Conservation (phyloP, 1,140 invertebrate genomes). For the Sitobion miscanthi region DNA sequence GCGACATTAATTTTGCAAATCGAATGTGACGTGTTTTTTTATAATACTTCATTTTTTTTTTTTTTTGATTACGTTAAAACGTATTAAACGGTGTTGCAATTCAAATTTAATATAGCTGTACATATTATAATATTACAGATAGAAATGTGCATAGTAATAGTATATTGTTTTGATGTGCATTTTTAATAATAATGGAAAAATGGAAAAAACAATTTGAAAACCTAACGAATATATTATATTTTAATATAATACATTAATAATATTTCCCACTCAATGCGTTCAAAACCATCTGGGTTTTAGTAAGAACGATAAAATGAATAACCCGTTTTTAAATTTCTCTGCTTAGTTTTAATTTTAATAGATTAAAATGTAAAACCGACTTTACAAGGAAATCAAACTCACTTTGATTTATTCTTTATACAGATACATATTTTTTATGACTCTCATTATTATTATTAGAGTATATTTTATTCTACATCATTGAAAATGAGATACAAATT, state of each 20-base stretch:
- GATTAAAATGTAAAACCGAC: background rate
- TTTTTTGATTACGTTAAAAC: background rate
- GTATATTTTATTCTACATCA: background rate
- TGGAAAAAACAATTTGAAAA: background rate
- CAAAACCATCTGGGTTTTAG: background rate
- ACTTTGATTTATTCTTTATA: background rate
- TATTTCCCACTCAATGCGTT: background rate
- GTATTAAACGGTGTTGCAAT: background rate
- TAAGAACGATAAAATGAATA: background rate
- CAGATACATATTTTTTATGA: background rate
- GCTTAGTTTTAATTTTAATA: background rate
- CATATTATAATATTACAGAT: background rate
- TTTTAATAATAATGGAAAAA: background rate
- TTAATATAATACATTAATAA: background rate
- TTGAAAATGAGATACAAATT: background rate
- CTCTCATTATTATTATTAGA: background rate
- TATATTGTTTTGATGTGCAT: background rate
- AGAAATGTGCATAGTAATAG: background rate
- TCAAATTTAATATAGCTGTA: background rate
- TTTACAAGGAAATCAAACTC: background rate
- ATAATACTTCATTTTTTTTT: background rate
- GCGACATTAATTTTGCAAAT: background rate
- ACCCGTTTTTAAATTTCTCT: background rate
- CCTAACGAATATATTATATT: background rate
- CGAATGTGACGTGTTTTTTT: background rate